A percentile compares a stretch with the other conserved stretches of the same genome.
These are phyloP conservation scores for Pseudomyrmex cubaensis DNA, from an alignment of 1,140 invertebrate species.

Conservation along the genomic window DNA sequence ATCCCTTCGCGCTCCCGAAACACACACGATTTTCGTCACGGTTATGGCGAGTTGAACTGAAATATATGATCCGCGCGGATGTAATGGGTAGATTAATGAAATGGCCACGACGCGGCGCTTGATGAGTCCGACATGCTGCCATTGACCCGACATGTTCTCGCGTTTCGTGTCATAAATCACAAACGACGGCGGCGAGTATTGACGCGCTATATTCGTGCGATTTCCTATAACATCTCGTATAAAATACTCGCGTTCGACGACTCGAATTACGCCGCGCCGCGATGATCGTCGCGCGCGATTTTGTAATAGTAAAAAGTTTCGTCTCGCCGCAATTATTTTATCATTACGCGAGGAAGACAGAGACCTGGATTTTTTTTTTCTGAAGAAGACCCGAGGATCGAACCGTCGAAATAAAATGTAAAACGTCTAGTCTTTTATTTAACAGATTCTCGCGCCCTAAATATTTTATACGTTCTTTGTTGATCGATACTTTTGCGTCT, in stretches of 20 bases:
- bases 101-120: slow-evolving; percentile 54
- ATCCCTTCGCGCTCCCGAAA: slow-evolving; percentile 20
- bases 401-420: too few relatives aligned
- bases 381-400: too few relatives aligned
- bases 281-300: slow-evolving; percentile 21
- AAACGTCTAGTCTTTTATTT: too few relatives aligned
- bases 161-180: slow-evolving; percentile 58
- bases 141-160: slow-evolving; percentile 59
- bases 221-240: slow-evolving; percentile 50
- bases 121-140: slow-evolving; percentile 60
- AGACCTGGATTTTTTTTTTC: too few relatives aligned
- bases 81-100: slow-evolving; percentile 60
- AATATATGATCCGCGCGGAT: slow-evolving; percentile 56
- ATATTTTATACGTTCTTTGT: too few relatives aligned
- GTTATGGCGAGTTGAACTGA: slow-evolving; percentile 38
- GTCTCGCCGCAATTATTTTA: neutral
- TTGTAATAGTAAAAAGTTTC: slow-evolving; percentile 8
- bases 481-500: too few relatives aligned
- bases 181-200: slow-evolving; percentile 34
- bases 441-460: too few relatives aligned
- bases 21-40: neutral
- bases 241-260: slow-evolving; percentile 43
- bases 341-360: too few relatives aligned
- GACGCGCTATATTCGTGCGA: slow-evolving; percentile 32
- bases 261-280: slow-evolving; percentile 17